phyloP scores from a whole-genome alignment of 92 coral and sea anemone genomes.

The Paramuricea clavata region DNA sequence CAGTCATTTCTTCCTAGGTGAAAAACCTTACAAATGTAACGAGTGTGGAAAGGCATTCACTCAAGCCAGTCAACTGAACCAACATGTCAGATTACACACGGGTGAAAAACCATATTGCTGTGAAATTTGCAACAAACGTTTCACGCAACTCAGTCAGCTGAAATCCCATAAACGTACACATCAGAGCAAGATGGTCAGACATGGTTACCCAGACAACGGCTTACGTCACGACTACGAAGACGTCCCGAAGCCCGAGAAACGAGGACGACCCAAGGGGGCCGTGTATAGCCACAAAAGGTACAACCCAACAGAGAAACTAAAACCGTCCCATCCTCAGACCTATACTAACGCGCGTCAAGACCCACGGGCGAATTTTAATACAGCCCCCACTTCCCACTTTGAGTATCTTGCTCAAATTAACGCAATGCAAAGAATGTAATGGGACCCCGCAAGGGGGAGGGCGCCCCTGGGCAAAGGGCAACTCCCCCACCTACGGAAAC shows the following conservation, averaged over 20 bases:
- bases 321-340: neutral
- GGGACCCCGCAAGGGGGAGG: neutral
- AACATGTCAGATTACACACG: conserved; percentile 95
- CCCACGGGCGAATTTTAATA: neutral
- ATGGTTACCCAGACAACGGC: conserved; percentile 39
- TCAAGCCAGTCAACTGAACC: conserved; percentile 98
- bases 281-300: conserved; percentile 47
- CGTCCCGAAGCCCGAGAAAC: conserved; percentile 41
- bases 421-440: conserved; percentile 31
- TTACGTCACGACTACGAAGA: conserved; percentile 42
- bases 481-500: neutral
- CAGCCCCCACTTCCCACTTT: conserved; percentile 7
- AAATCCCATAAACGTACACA: conserved; percentile 98
- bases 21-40: conserved; percentile 42
- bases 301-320: conserved; percentile 26
- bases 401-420: conserved; percentile 38
- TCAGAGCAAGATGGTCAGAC: conserved; percentile 44
- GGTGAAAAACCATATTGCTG: conserved; percentile 98
- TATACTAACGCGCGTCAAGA: conserved; percentile 3
- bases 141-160: conserved; percentile 98
- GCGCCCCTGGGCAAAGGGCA: neutral
- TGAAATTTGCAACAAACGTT: conserved; percentile 86
- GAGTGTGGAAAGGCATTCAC: conserved; percentile 38
- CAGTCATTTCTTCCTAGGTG: conserved; percentile 1
- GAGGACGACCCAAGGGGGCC: conserved; percentile 47